These are phyloP conservation scores for Syrista parreyssii DNA, from an alignment of 2,888 invertebrate genomes.

Conservation along the genomic window DNA sequence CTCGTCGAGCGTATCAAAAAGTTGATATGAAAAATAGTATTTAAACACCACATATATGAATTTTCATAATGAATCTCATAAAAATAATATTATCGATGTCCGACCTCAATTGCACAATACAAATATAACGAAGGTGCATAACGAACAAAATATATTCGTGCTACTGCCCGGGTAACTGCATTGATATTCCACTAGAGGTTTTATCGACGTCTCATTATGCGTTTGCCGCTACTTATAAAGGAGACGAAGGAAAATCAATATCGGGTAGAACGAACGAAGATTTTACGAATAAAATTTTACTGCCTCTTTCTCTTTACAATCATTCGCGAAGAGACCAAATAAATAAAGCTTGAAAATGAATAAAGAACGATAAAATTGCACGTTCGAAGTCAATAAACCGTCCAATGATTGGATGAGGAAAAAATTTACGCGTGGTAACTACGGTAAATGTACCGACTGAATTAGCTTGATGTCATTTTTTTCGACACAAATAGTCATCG, in stretches of 20 bases:
- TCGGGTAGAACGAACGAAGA: not conserved
- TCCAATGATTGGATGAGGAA: rapidly evolving
- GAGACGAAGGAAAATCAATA: not conserved
- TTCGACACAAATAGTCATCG: not conserved
- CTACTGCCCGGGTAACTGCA: not conserved
- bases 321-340: not conserved
- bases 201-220: not conserved
- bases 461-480: not conserved
- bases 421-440: no score
- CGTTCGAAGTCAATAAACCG: not conserved
- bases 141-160: no score
- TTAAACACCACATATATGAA: not conserved
- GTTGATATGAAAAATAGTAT: not conserved
- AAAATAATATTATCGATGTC: not conserved
- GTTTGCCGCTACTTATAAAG: not conserved
- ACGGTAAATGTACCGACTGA: not conserved
- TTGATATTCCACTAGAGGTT: not conserved
- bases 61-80: not conserved
- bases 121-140: no score
- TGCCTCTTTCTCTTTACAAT: not conserved
- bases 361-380: not conserved
- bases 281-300: not conserved
- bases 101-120: no score
- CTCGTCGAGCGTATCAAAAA: not conserved
- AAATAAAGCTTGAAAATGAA: not conserved